These are phyloP conservation scores for Pseudoatta argentina DNA, from an alignment of 1,140 invertebrate genomes.

Conservation along the genomic window DNA sequence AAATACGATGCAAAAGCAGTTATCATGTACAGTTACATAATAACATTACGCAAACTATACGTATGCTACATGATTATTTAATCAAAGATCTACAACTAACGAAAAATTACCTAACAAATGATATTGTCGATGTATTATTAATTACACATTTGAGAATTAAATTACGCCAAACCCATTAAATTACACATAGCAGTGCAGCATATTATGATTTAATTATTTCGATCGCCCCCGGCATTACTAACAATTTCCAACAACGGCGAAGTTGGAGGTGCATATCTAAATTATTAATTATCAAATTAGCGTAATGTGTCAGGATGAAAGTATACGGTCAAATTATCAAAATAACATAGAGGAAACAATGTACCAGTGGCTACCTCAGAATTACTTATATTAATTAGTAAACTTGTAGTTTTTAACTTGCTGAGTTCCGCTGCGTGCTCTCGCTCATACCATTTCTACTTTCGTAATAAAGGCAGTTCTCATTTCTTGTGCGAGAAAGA, in stretches of 20 bases:
- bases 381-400: slow-evolving; percentile 51
- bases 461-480: slow-evolving; percentile 41
- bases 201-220: slow-evolving; percentile 43
- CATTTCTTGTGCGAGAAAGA: slow-evolving; percentile 48
- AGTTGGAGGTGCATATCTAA: not conserved
- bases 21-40: not conserved
- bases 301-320: not conserved
- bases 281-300: slow-evolving; percentile 45
- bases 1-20: not conserved
- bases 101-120: not conserved
- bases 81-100: slow-evolving; percentile 25
- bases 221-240: slow-evolving; percentile 12
- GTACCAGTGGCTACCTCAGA: too few relatives aligned
- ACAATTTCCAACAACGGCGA: slow-evolving; percentile 18
- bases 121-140: slow-evolving; percentile 19
- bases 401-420: not conserved
- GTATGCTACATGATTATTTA: not conserved
- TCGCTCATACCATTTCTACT: not conserved
- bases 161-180: not conserved
- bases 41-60: not conserved
- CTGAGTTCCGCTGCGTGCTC: not conserved
- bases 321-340: not conserved
- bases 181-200: not conserved
- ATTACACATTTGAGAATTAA: slow-evolving; percentile 21
- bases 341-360: not conserved